Percentiles rank a stretch among this genome's conserved stretches.
Conservation (phyloP, 2,888 invertebrate genomes). For the Dyspetes luteomarginatus region DNA sequence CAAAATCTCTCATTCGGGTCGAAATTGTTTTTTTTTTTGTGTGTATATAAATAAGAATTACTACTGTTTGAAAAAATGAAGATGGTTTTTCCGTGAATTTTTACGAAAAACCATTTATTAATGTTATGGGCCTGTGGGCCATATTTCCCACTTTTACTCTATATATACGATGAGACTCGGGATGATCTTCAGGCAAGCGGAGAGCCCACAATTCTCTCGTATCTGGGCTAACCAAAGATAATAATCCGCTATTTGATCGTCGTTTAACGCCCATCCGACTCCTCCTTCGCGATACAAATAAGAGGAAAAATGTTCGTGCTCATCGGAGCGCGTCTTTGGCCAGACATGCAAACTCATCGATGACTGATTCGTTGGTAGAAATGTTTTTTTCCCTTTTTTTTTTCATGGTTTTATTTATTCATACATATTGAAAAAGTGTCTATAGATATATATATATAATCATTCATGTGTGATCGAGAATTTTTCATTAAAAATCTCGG, state of each 20-base stretch:
- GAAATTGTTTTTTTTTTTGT: no score
- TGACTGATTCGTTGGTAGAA: conserved; percentile 19
- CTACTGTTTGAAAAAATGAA: no score
- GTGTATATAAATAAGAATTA: no score
- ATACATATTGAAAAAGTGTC: conserved; percentile 19
- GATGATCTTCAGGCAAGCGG: conserved; percentile 35
- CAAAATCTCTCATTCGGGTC: no score
- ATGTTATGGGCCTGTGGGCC: no score
- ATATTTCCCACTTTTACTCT: neutral
- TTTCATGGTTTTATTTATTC: conserved; percentile 19
- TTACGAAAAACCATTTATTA: no score
- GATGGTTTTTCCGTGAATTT: no score
- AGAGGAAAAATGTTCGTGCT: conserved; percentile 28
- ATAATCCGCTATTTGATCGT: conserved; percentile 71
- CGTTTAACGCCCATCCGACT: conserved; percentile 65
- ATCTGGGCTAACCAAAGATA: conserved; percentile 70
- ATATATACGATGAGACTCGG: neutral
- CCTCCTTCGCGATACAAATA: conserved; percentile 49
- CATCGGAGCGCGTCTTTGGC: conserved; percentile 33
- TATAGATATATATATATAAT: no score
- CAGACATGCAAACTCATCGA: conserved; percentile 27
- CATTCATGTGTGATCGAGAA: conserved; percentile 1
- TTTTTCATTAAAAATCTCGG: conserved; percentile 24
- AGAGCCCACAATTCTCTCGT: conserved; percentile 57
- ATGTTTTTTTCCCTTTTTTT: conserved; percentile 8